Base-by-base conservation (phyloP, 1,140 invertebrate genomes). In the Drosophila pruinosa region DNA sequence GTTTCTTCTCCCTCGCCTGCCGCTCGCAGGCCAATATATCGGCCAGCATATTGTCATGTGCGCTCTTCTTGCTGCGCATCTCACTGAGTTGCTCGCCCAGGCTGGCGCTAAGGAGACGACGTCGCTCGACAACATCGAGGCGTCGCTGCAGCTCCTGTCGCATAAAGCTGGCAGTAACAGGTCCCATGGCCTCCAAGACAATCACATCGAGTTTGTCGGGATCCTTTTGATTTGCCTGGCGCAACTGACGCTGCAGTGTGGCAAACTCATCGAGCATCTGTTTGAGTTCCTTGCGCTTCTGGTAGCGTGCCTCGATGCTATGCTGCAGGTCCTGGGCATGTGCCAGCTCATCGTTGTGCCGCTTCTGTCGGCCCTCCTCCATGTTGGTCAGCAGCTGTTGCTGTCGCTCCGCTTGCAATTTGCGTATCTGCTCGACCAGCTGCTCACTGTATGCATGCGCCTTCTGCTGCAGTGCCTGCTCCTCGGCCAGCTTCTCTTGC, bases 21-120 rank as follows among this genome's bases (percentile, higher is more conserved):
- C 43, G 47, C 53, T 85, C 80, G n/a, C 63, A 69, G 8, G 67
- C 45, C 24, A 83, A 21, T 0, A 85, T 74, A 0, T 61, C 73
- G 10, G 61, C 71, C 31, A 85, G 36, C 12, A 86, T 62, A 2
- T 65, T 57, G 0, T 83, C 80, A 2, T 57, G 67, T 1, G 72
- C 68, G n/a, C 76, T 67, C 36, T 47, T 45, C 3, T 83, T 76
- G 14, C 47, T 45, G 8, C 31, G 58, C 31, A 73, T 57, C 15
- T 69, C 67, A 3, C 39, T 50, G 2, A 85, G 59, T 47, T 85
- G 7, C 21, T 50, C 24, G 17, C 72, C 68, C 14, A 85, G 50
- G 0, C 36, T 47, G 15, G 45, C 57, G 22, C 76, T 72, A 1
- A 75, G 43, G 7, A 24, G 28, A 15, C 70, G 76, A n/a, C 80